Percentiles rank a stretch among this genome's conserved stretches.
Evolutionary conservation across 1,140 invertebrate species (phyloP).

Genomic region (Drosophila bipectinata): DNA sequence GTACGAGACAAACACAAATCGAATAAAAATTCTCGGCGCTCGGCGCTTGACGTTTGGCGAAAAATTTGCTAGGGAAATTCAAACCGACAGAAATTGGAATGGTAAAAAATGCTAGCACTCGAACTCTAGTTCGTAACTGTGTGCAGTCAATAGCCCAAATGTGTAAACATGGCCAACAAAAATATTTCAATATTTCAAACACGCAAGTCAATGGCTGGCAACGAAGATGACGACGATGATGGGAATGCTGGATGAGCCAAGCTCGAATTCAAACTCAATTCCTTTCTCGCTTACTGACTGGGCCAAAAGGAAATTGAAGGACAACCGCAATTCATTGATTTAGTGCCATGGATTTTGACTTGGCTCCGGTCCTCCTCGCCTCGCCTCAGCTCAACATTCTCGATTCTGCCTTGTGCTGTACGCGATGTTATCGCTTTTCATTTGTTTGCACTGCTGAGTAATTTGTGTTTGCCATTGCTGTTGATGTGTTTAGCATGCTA

Average conservation of each 20-base stretch:
- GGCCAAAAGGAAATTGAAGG: slow-evolving; percentile 73
- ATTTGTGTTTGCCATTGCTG: slow-evolving; percentile 72
- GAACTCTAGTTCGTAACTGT: slow-evolving; percentile 28
- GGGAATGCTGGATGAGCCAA: slow-evolving; percentile 27
- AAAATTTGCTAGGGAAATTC: slow-evolving; percentile 49
- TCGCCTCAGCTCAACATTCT: not conserved
- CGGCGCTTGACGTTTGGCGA: slow-evolving; percentile 44
- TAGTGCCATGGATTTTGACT: slow-evolving; percentile 61
- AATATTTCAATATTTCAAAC: slow-evolving; percentile 72
- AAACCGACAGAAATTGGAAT: slow-evolving; percentile 25
- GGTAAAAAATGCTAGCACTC: slow-evolving; percentile 11
- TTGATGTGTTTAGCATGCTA: slow-evolving; percentile 64
- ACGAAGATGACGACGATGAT: slow-evolving; percentile 29
- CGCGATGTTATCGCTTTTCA: slow-evolving; percentile 71
- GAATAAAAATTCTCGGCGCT: slow-evolving; percentile 69
- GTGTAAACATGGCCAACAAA: slow-evolving; percentile 72
- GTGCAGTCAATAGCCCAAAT: slow-evolving; percentile 67
- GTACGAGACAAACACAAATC: slow-evolving; percentile 59
- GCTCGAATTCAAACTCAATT: slow-evolving; percentile 11
- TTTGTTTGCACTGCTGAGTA: slow-evolving; percentile 80
- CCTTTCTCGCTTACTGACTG: slow-evolving; percentile 39
- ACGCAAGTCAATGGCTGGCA: slow-evolving; percentile 46
- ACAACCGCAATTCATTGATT: slow-evolving; percentile 78
- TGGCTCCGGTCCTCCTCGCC: slow-evolving; percentile 1
- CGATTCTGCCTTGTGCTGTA: slow-evolving; percentile 8